phyloP scores from a whole-genome alignment of 1,140 invertebrate species.

The Atta cephalotes region DNA sequence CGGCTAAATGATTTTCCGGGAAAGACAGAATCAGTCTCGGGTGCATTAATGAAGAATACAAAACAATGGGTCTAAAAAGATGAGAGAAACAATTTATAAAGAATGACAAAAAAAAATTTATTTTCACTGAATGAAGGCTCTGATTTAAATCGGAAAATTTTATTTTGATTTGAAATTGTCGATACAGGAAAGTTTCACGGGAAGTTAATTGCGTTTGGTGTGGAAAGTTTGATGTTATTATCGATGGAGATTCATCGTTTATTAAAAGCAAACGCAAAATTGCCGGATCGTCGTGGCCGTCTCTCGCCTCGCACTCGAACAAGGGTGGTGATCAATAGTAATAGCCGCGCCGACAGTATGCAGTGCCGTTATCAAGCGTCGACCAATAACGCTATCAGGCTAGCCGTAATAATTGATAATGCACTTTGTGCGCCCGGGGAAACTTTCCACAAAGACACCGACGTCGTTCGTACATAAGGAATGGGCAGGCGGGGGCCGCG shows the following conservation, averaged over 20 bases:
- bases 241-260: neutral
- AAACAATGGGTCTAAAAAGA: neutral
- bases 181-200: neutral
- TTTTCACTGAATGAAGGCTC: neutral
- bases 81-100: neutral
- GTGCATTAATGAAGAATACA: neutral
- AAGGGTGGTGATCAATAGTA: slow-evolving; percentile 48
- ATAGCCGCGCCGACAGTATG: slow-evolving; percentile 36
- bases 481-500: slow-evolving; percentile 11
- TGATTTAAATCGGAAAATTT: neutral
- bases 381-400: slow-evolving; percentile 58
- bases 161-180: neutral
- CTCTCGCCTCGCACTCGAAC: slow-evolving; percentile 12
- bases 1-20: slow-evolving; percentile 22
- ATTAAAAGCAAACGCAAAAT: slow-evolving; percentile 24
- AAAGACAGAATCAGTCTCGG: neutral
- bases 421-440: slow-evolving; percentile 43
- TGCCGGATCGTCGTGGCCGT: slow-evolving; percentile 4
- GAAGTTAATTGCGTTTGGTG: neutral
- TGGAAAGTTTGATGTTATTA: neutral
- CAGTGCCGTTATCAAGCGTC: slow-evolving; percentile 49
- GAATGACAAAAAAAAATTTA: neutral
- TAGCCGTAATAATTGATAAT: slow-evolving; percentile 62
- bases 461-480: slow-evolving; percentile 51
- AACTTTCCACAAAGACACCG: slow-evolving; percentile 48